These are phyloP conservation scores for Apoda limacodes DNA, from an alignment of 2,888 invertebrate genomes.

Conservation along the genomic window DNA sequence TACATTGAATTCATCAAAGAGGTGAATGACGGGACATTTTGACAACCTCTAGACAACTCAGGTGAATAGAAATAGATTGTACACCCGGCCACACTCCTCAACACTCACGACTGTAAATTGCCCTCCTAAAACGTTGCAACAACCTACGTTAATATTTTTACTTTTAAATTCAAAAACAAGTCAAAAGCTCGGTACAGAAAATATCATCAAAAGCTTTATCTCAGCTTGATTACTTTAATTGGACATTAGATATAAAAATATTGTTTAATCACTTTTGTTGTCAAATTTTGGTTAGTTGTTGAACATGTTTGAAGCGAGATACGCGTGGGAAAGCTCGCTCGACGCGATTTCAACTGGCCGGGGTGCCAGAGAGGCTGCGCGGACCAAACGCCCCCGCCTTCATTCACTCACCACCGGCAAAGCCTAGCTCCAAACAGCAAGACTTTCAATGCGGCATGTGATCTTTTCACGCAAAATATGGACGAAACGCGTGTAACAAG, in stretches of 20 bases:
- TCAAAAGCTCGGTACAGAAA: too few species aligned
- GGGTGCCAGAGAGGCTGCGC: conserved; percentile 61
- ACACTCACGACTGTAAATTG: conserved; percentile 32
- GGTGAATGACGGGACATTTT: too few species aligned
- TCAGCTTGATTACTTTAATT: too few species aligned
- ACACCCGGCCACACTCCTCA: conserved; percentile 26
- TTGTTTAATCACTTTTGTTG: too few species aligned
- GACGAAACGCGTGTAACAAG: conserved; percentile 33
- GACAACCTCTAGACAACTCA: conserved; percentile 57
- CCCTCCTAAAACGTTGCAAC: conserved; percentile 29
- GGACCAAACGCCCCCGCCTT: conserved; percentile 51
- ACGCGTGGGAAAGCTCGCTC: conserved; percentile 45
- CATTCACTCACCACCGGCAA: conserved; percentile 51
- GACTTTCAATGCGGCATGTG: conserved; percentile 61
- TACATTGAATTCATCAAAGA: too few species aligned
- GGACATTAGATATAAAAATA: too few species aligned
- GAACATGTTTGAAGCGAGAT: conserved; percentile 28
- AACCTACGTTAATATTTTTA: too few species aligned
- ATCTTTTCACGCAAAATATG: conserved; percentile 47
- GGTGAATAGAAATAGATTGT: conserved; percentile 39
- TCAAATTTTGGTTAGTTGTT: conserved; percentile 42
- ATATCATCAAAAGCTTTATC: too few species aligned
- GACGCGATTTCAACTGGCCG: conserved; percentile 54
- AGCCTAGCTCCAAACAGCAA: conserved; percentile 55
- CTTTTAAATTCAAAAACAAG: too few species aligned